Conservation (phyloP, 2,797 vertebrate species). For the Gephyroberyx darwinii region DNA sequence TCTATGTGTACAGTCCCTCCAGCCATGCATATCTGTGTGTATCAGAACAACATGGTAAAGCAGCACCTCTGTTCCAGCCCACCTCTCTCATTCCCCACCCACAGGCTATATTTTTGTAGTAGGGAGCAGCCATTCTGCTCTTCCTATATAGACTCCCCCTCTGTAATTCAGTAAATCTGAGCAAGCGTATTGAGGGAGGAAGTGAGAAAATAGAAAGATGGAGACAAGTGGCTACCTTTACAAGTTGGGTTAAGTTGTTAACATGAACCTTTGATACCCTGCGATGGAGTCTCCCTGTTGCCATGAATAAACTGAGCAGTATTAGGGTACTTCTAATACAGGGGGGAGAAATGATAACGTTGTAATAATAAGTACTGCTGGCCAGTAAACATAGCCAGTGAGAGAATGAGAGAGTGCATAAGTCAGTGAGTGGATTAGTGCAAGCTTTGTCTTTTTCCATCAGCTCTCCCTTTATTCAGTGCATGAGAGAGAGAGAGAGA, state of each 20-base stretch:
- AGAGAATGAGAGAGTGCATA: too few species aligned
- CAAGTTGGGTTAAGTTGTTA: not conserved
- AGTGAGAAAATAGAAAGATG: slow-evolving; percentile 15
- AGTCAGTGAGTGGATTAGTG: too few species aligned
- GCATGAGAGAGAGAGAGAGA: not conserved
- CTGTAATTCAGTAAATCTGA: slow-evolving; percentile 32
- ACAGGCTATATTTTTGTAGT: slow-evolving; percentile 41
- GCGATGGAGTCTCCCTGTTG: not conserved
- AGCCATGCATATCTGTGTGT: slow-evolving; percentile 53
- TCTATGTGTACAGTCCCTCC: slow-evolving; percentile 34
- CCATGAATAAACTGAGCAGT: not conserved
- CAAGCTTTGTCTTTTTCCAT: not conserved
- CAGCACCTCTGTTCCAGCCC: slow-evolving; percentile 47
- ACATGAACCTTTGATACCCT: not conserved
- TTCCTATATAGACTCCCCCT: not conserved
- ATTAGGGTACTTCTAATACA: too few species aligned
- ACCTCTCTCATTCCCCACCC: slow-evolving; percentile 43
- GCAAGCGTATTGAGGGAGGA: slow-evolving; percentile 19
- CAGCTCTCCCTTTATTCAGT: not conserved
- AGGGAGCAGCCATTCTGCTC: slow-evolving; percentile 38
- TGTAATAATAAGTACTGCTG: too few species aligned
- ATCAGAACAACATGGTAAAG: slow-evolving; percentile 64
- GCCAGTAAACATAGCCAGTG: too few species aligned
- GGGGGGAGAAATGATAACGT: too few species aligned
- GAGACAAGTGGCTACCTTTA: too few species aligned